Evolutionary conservation across 2,113 vertebrate genomes (phyloP).

Genomic region (Onychostoma macrolepis): DNA sequence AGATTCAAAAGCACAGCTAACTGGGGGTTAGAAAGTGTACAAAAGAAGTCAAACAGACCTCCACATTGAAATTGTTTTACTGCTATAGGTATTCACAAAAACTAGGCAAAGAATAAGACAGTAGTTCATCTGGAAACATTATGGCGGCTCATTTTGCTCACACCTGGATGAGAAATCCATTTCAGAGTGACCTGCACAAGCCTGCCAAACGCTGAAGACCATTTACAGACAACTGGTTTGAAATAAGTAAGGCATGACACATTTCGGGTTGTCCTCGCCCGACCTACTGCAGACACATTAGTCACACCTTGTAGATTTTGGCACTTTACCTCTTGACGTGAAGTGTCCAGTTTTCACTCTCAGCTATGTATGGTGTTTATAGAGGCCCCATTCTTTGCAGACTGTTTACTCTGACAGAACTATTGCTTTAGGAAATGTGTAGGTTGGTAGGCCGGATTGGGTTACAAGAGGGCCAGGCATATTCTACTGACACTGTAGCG

Average conservation of each 20-base stretch:
- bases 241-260: constrained; percentile 30
- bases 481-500: constrained; percentile 30
- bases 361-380: constrained; percentile 22
- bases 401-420: constrained; percentile 7
- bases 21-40: not conserved
- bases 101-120: not conserved
- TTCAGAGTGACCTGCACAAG: not conserved
- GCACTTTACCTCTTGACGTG: constrained; percentile 4
- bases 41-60: not conserved
- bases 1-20: not conserved
- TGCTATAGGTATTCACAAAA: not conserved
- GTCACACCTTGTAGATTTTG: constrained; percentile 36
- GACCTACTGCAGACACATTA: constrained; percentile 38
- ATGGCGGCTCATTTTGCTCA: not conserved
- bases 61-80: not conserved
- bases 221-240: constrained; percentile 31
- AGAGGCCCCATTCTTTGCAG: constrained; percentile 18
- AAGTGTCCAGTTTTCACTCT: constrained; percentile 16
- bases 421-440: constrained; percentile 37
- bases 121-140: no score
- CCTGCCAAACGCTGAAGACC: constrained; percentile 8
- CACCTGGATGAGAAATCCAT: constrained; percentile 24
- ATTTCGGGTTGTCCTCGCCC: constrained; percentile 13
- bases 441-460: constrained; percentile 14
- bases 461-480: constrained; percentile 19